phyloP scores from a whole-genome alignment of 2,113 vertebrate species.

The Elaphurus davidianus region DNA sequence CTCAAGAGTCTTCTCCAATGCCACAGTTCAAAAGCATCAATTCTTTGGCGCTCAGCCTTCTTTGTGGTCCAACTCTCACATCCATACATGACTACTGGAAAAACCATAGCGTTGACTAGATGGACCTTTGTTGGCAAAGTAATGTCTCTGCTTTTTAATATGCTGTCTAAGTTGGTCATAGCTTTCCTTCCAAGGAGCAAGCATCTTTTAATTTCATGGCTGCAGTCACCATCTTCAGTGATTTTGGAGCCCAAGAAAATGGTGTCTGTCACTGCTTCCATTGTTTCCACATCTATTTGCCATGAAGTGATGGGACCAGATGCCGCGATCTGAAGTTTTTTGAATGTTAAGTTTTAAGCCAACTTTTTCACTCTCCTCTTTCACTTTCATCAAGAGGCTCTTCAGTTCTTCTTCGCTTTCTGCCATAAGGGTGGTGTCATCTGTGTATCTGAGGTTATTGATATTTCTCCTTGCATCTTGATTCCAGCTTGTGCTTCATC shows the following conservation, averaged over 20 bases:
- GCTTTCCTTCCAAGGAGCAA: background rate
- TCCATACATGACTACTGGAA: background rate
- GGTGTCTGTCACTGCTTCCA: background rate
- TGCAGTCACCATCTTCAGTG: background rate
- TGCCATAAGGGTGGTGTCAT: background rate
- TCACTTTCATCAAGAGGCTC: background rate
- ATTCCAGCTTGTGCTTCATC: background rate
- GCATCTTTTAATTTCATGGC: background rate
- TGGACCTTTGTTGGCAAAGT: background rate
- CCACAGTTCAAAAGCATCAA: background rate
- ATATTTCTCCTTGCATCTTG: background rate
- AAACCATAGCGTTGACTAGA: background rate
- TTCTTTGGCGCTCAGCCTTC: background rate
- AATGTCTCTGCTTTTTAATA: background rate
- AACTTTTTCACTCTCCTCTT: background rate
- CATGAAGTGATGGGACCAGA: background rate
- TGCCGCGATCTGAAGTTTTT: accelerated
- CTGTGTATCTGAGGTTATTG: background rate
- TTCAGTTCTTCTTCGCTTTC: background rate
- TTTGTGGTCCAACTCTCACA: background rate
- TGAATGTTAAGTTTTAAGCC: background rate
- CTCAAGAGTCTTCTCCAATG: background rate
- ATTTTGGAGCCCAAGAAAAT: background rate
- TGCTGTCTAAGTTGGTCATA: background rate
- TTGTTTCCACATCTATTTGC: background rate